These are phyloP conservation scores for Mus minutoides DNA, from an alignment of 2,797 vertebrate genomes.

Conservation along the genomic window DNA sequence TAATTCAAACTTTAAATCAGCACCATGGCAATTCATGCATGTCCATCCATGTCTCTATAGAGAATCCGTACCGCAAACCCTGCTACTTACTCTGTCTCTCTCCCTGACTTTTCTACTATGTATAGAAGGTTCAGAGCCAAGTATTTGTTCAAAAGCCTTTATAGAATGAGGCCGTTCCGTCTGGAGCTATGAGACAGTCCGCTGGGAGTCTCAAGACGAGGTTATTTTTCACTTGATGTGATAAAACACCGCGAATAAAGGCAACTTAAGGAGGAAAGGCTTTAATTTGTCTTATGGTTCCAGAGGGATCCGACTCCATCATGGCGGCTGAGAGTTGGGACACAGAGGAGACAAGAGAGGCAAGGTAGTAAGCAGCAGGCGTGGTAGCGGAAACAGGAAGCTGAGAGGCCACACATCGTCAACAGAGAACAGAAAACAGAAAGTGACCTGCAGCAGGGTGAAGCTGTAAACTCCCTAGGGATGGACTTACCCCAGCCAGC, in stretches of 20 bases:
- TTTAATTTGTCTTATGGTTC: not conserved
- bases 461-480: not conserved
- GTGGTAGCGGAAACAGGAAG: not conserved
- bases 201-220: not conserved
- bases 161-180: too few relatives aligned
- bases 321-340: not conserved
- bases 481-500: too few relatives aligned
- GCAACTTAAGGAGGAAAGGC: too few relatives aligned
- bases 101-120: not conserved
- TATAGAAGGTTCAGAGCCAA: not conserved
- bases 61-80: not conserved
- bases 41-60: not conserved
- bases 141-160: not conserved
- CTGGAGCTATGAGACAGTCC: not conserved
- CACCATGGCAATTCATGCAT: not conserved
- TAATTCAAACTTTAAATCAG: conserved; percentile 1
- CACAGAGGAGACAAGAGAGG: not conserved
- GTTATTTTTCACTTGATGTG: not conserved
- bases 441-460: not conserved
- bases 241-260: not conserved
- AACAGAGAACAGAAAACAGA: not conserved
- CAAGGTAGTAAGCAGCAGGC: not conserved
- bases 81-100: not conserved
- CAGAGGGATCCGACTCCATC: not conserved
- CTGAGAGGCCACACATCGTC: not conserved